These are phyloP conservation scores for Ophion obscuratus DNA, from an alignment of 2,888 invertebrate genomes.

Conservation along the genomic window DNA sequence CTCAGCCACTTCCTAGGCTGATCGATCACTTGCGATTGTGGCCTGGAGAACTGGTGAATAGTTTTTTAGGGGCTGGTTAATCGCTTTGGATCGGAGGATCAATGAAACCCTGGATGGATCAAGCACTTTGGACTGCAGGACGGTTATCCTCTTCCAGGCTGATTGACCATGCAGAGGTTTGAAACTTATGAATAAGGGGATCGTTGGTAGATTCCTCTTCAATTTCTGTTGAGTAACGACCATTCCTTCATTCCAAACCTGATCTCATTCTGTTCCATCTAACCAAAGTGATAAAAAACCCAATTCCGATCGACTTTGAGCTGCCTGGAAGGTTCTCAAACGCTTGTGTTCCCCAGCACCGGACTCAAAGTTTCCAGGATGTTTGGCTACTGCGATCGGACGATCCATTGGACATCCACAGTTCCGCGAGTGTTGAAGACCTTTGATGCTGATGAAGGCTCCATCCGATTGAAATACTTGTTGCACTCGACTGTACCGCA, in stretches of 20 bases:
- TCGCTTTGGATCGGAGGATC: background rate
- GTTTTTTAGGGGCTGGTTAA: background rate
- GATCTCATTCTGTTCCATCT: background rate
- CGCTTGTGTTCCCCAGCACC: background rate
- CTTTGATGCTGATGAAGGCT: background rate
- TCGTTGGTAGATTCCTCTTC: background rate
- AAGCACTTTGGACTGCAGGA: background rate
- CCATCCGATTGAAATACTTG: background rate
- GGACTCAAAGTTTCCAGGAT: background rate
- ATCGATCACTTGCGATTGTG: background rate
- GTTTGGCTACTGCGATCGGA: no score
- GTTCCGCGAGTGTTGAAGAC: background rate
- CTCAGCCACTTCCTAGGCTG: background rate
- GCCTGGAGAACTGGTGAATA: background rate
- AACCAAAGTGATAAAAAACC: background rate
- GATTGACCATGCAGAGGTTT: background rate
- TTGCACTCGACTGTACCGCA: constrained; percentile 30
- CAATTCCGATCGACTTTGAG: background rate
- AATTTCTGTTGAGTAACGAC: background rate
- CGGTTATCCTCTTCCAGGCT: background rate
- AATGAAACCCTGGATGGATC: no score
- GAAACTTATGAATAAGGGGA: background rate
- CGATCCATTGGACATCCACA: background rate
- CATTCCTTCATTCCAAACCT: background rate
- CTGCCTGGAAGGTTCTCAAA: background rate